Base-by-base conservation (phyloP, 2,888 invertebrate genomes). In the Cheilosia soror region DNA sequence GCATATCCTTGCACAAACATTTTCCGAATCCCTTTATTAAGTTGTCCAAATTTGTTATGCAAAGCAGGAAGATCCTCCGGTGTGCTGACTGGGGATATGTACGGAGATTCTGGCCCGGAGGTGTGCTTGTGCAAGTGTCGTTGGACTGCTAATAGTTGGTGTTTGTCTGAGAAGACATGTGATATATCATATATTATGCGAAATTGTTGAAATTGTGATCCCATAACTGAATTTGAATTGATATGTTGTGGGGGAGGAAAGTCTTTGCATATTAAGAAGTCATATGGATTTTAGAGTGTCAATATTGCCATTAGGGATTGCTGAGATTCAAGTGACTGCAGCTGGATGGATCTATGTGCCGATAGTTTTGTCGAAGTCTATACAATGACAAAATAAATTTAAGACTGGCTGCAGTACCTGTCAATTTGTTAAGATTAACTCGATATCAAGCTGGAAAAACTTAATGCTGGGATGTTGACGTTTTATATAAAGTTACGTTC, bases 1-100 rank as follows among this genome's bases (percentile, higher is more conserved):
- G 84, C 79, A 84, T 79, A 84, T 84, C 79, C 84, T 75, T 79
- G 79, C 84, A 79, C 69, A 84, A 79, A 79, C 69, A 84, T 84
- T 84, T 79, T 84, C 65, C 66, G 69, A 79, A 84, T 84, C 84
- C 84, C 84, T 79, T 84, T 84, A 84, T 79, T 84, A 79, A 84
- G 84, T 84, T 84, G 84, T 84, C 79, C 84, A 84, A 84, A 84
- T 79, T 84, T 79, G 84, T 79, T 84, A 84, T 84, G 79, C 84
- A 84, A 84, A 84, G 63, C 73, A 79, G 84, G 53, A 57, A 69
- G 84, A 84, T 68, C 44, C 53, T 62, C 49, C 62, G 65, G 62
- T 77, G 49, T 60, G 37, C 49, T 75, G 68, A 55, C 60, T 75
- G 44, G 20, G n/a, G 29, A 11, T 58, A 9, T 33, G 25, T 60